Evolutionary conservation across 2,888 invertebrate genomes (phyloP).

Genomic region (Andrena haemorrhoa): DNA sequence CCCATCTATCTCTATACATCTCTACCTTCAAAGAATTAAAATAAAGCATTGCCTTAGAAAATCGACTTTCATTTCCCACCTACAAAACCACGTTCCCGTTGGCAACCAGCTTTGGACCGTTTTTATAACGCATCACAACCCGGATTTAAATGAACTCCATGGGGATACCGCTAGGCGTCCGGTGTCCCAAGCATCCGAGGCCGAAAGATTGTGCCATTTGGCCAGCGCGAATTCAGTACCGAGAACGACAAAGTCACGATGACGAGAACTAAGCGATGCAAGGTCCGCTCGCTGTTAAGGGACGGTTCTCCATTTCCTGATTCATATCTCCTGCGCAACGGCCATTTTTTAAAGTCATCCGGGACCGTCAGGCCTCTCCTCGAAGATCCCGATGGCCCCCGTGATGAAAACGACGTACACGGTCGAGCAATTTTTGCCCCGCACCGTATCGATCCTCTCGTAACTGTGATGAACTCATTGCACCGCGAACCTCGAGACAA

Average conservation of each 20-base stretch:
- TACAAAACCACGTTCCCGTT: no score
- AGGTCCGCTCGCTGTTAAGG: slow-evolving; percentile 15
- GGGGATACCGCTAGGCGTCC: neutral
- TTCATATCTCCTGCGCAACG: slow-evolving; percentile 11
- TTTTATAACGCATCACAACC: neutral
- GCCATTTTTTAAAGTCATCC: slow-evolving; percentile 28
- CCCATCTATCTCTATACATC: no score
- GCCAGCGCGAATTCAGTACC: neutral
- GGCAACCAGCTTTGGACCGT: neutral
- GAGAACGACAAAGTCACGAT: slow-evolving; percentile 9
- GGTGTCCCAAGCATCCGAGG: neutral
- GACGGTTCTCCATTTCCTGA: slow-evolving; percentile 27
- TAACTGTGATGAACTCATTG: slow-evolving; percentile 11
- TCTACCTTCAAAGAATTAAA: no score
- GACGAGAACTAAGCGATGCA: slow-evolving; percentile 5
- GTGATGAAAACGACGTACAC: slow-evolving; percentile 7
- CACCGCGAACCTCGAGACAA: neutral
- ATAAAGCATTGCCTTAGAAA: no score
- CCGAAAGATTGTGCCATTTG: neutral
- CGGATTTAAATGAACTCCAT: neutral
- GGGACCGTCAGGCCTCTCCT: slow-evolving; percentile 3
- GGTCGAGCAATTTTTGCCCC: slow-evolving; percentile 8
- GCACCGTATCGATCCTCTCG: neutral
- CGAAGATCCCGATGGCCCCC: slow-evolving; percentile 16
- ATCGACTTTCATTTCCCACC: no score